Base-by-base conservation (phyloP, 2,888 invertebrate species). In the Lycaena phlaeas region DNA sequence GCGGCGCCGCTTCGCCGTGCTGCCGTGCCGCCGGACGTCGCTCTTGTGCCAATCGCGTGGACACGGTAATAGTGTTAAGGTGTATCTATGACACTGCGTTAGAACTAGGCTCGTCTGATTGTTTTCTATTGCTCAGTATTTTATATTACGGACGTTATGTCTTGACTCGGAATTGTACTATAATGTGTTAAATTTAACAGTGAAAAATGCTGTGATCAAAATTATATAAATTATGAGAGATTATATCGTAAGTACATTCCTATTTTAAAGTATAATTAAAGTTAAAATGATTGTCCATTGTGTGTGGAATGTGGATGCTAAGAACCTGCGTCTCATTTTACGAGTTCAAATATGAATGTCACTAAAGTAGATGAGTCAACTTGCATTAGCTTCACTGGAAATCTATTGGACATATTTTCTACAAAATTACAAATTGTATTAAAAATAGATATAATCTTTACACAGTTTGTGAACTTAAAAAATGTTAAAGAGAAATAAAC, bases 221-320 rank as follows among this genome's bases (percentile, higher is more conserved):
- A 82, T 84, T 84, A 82, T 82, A 78, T 34, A 81, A 84, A 77
- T 82, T 82, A 79, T 81, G 78, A 84, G 79, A 84, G 81, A 82
- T 82, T 84, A 79, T 81, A 78, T 68, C 75, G 66, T 82, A 82
- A 77, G 74, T 76, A 84, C 81, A 84, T 81, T 82, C 82, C 82
- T 81, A 78, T 74, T 62, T 71, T 74, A 78, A 69, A 75, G 72
- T 76, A 73, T 72, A 70, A 74, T 73, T 69, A 62, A 73, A 74
- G 75, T 74, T 76, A 67, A n/a, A 65, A 68, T 64, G 72, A 74
- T 72, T 75, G 73, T 31, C 17, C 31, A 31, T 15, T 10, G 17
- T n/a, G n/a, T n/a, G n/a, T n/a, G n/a, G n/a, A n/a, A n/a, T n/a
- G n/a, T 31, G 31, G 31, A 31, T 9, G 14, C 18, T 11, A 17